Percentiles rank a stretch among this genome's conserved stretches.
Conservation (phyloP, 2,113 vertebrate genomes). For the Paralichthys olivaceus region DNA sequence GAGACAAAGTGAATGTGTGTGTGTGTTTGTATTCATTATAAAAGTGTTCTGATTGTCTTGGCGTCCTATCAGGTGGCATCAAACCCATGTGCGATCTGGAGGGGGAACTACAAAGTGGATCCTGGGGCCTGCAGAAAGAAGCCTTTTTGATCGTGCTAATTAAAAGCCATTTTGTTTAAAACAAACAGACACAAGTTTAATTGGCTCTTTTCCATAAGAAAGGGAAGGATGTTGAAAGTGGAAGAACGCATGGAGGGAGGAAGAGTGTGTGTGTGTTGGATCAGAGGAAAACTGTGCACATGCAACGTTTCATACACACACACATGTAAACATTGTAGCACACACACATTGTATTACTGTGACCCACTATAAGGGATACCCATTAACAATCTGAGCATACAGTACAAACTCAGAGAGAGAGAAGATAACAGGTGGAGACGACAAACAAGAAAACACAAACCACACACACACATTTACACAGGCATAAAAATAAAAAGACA, state of each 20-base stretch:
- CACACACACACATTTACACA: constrained; percentile 16
- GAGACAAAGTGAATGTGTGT: constrained; percentile 79
- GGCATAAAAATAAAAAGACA: constrained; percentile 23
- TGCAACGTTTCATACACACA: constrained; percentile 11
- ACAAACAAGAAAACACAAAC: constrained; percentile 18
- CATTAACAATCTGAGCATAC: constrained; percentile 32
- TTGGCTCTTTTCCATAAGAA: constrained; percentile 99
- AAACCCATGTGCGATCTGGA: constrained; percentile 89
- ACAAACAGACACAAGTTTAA: constrained; percentile 99
- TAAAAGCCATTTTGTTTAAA: constrained; percentile 99
- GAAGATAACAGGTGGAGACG: constrained; percentile 41
- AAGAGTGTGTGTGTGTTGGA: constrained; percentile 49
- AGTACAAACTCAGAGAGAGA: background rate
- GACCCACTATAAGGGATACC: constrained; percentile 29
- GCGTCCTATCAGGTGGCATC: constrained; percentile 95
- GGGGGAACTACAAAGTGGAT: constrained; percentile 93
- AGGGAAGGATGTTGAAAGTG: constrained; percentile 99
- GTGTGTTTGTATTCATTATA: constrained; percentile 87
- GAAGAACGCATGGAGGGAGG: constrained; percentile 83
- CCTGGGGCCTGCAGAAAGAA: constrained; percentile 90
- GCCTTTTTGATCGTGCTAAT: constrained; percentile 98
- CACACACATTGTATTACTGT: constrained; percentile 22
- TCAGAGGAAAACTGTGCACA: constrained; percentile 59
- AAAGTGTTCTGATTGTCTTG: constrained; percentile 88
- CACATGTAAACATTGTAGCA: constrained; percentile 14